A percentile compares a stretch with the other conserved stretches of the same genome.
Evolutionary conservation across 1,140 invertebrate species (phyloP).

Genomic region (Bombus superbus): DNA sequence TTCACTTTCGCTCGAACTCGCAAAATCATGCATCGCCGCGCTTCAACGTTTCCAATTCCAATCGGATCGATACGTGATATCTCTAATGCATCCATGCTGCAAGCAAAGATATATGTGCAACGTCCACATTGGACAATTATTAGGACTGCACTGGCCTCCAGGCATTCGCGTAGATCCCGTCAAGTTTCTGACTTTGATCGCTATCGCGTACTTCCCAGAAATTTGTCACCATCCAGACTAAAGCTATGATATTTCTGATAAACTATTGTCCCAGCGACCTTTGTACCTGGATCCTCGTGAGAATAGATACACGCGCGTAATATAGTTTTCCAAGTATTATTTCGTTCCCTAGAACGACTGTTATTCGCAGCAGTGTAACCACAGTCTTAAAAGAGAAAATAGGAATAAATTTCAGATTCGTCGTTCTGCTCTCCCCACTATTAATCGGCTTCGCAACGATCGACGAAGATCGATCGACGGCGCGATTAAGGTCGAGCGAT

Average conservation of each 20-base stretch:
- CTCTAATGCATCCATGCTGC: background rate
- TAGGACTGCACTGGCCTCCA: background rate
- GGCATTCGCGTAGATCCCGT: background rate
- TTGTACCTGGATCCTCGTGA: too few relatives aligned
- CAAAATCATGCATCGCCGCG: background rate
- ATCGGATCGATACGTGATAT: background rate
- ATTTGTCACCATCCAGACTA: too few relatives aligned
- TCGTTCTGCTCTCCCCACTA: background rate
- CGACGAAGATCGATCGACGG: slow-evolving; percentile 59
- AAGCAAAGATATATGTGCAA: background rate
- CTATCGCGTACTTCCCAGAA: background rate
- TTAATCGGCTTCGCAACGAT: slow-evolving; percentile 32
- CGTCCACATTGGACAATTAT: background rate
- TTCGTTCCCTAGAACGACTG: too few relatives aligned
- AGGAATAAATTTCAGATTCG: slow-evolving; percentile 34
- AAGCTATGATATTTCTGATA: too few relatives aligned
- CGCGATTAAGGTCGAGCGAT: slow-evolving; percentile 66
- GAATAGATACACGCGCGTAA: too few relatives aligned
- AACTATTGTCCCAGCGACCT: too few relatives aligned
- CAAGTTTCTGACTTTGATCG: background rate
- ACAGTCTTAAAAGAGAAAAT: background rate
- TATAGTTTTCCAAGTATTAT: too few relatives aligned
- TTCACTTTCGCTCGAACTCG: background rate
- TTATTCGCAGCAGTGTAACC: too few relatives aligned
- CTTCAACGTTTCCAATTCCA: background rate